Conservation (phyloP, 2,797 vertebrate species). For the Enteromius viviparus region DNA sequence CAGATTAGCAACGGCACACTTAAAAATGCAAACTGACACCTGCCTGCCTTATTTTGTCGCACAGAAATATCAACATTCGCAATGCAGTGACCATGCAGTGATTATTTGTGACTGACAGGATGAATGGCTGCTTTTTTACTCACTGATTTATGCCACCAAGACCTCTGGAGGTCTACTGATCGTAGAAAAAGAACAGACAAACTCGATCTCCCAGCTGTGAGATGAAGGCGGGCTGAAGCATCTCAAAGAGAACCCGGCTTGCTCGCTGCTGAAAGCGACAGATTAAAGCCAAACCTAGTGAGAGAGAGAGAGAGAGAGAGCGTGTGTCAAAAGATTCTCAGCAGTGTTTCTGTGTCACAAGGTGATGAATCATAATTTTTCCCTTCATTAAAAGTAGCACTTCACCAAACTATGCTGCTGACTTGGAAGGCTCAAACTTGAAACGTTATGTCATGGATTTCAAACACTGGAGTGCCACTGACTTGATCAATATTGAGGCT, state of each 20-base stretch:
- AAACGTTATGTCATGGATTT: slow-evolving; percentile 44
- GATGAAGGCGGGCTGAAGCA: slow-evolving; percentile 40
- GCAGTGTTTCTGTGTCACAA: slow-evolving; percentile 69
- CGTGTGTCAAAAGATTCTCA: slow-evolving; percentile 47
- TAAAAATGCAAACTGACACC: not conserved
- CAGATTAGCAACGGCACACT: slow-evolving; percentile 8
- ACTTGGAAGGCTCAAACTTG: slow-evolving; percentile 44
- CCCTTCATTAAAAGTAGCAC: slow-evolving; percentile 71
- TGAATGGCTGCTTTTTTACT: slow-evolving; percentile 27
- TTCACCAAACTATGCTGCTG: slow-evolving; percentile 55
- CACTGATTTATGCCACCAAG: slow-evolving; percentile 31
- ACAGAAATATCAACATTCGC: slow-evolving; percentile 41
- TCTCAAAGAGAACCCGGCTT: slow-evolving; percentile 34
- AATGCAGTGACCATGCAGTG: not conserved
- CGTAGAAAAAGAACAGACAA: not conserved
- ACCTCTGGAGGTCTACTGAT: not conserved
- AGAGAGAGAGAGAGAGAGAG: slow-evolving; percentile 33
- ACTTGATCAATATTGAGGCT: slow-evolving; percentile 41
- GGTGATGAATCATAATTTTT: slow-evolving; percentile 68
- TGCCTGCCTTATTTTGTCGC: slow-evolving; percentile 20
- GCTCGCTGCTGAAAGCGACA: slow-evolving; percentile 36
- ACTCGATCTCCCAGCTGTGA: slow-evolving; percentile 37
- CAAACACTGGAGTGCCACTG: not conserved
- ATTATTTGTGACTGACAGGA: slow-evolving; percentile 37
- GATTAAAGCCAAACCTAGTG: slow-evolving; percentile 50